Conservation (phyloP, 1,140 invertebrate genomes). For the Drosophila oshimai region DNA sequence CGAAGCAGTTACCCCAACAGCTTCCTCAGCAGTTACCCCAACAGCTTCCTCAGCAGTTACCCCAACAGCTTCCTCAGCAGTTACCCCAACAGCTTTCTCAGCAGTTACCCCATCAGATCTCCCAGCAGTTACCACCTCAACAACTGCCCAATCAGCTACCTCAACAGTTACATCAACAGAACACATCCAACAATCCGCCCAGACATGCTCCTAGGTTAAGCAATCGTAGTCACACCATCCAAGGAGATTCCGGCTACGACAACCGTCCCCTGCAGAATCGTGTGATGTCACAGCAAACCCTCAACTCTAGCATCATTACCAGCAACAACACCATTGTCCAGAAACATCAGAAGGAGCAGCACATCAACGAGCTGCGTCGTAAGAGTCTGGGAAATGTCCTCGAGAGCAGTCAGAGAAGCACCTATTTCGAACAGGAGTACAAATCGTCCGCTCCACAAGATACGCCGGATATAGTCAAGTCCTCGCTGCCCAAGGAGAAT, state of each 20-base stretch:
- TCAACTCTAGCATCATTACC: conserved; percentile 6
- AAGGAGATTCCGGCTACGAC: conserved; percentile 16
- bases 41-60: background rate
- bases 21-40: background rate
- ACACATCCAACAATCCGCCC: background rate
- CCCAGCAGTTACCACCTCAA: background rate
- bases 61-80: background rate
- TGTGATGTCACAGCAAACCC: conserved; percentile 56
- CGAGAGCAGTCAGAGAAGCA: conserved; percentile 34
- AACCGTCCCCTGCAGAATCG: conserved; percentile 39
- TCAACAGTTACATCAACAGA: background rate
- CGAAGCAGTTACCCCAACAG: background rate
- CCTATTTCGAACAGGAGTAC: conserved; percentile 57
- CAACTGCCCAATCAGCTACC: background rate
- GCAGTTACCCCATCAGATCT: background rate
- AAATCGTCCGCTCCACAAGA: conserved; percentile 75
- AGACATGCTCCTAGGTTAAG: conserved; percentile 30
- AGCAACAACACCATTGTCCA: conserved; percentile 8
- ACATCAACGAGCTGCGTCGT: conserved; percentile 52
- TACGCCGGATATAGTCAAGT: conserved; percentile 79
- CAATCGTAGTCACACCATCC: conserved; percentile 54
- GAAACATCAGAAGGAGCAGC: conserved; percentile 21
- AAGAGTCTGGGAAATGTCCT: conserved; percentile 70
- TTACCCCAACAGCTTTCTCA: background rate
- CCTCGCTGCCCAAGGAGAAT: conserved; percentile 76